These are phyloP conservation scores for Bergia sp. DNA, from an alignment of 92 coral and sea anemone genomes.

Conservation along the genomic window DNA sequence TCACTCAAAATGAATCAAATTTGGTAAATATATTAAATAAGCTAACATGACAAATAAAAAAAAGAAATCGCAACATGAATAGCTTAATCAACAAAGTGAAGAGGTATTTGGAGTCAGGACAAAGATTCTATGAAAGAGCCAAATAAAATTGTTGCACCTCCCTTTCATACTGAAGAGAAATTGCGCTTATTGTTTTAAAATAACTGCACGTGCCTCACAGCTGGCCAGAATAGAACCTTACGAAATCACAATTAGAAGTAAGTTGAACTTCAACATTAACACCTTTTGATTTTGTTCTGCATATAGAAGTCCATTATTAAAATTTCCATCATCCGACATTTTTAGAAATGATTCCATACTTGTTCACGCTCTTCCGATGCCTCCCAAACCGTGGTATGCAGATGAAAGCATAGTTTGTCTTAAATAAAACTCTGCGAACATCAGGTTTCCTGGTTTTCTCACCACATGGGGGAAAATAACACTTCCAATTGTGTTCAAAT, in stretches of 20 bases:
- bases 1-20: neutral
- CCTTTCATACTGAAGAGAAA: neutral
- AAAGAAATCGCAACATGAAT: neutral
- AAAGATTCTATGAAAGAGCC: neutral
- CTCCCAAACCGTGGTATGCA: constrained; percentile 25
- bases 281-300: constrained; percentile 6
- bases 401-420: constrained; percentile 7
- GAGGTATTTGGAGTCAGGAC: neutral
- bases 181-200: neutral
- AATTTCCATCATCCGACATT: constrained; percentile 14
- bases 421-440: constrained; percentile 17
- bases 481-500: constrained; percentile 34
- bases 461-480: constrained; percentile 35
- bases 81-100: constrained; percentile 11
- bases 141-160: neutral
- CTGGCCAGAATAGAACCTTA: neutral
- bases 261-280: constrained; percentile 30
- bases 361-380: constrained; percentile 10
- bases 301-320: neutral
- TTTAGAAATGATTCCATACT: constrained; percentile 26
- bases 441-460: constrained; percentile 19
- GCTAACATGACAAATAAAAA: too few species aligned
- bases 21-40: neutral
- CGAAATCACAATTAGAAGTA: constrained; percentile 29
- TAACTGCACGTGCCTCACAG: neutral